These are phyloP conservation scores for Drosophila subquinaria DNA, from an alignment of 2,888 invertebrate species.

Conservation along the genomic window DNA sequence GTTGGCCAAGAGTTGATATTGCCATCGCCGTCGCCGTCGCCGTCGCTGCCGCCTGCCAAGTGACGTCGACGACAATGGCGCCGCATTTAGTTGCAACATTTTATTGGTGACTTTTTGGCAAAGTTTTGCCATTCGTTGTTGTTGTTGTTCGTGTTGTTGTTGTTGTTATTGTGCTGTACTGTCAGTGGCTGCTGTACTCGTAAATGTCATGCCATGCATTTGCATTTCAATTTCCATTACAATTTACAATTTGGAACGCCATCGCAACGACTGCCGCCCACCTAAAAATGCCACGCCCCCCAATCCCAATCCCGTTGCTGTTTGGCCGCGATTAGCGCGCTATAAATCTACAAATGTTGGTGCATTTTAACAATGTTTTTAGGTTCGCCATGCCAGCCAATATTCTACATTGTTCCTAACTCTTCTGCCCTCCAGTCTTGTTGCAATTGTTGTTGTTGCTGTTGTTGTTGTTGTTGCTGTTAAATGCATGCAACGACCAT, in stretches of 20 bases:
- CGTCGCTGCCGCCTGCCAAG: conserved; percentile 46
- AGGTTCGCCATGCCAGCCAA: conserved; percentile 59
- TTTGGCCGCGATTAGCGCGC: conserved; percentile 81
- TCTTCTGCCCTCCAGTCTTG: not conserved
- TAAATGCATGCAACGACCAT: conserved; percentile 75
- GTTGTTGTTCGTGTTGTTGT: conserved; percentile 21
- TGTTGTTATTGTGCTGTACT: conserved; percentile 44
- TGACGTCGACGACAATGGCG: conserved; percentile 64
- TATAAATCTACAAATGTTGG: conserved; percentile 80
- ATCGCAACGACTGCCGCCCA: conserved; percentile 49
- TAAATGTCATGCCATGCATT: conserved; percentile 78
- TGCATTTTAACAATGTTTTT: conserved; percentile 78
- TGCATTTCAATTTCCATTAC: conserved; percentile 82
- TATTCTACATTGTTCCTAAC: conserved; percentile 31
- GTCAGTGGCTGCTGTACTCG: conserved; percentile 67
- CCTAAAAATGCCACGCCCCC: conserved; percentile 43
- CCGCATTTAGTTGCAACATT: conserved; percentile 81
- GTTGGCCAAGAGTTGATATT: conserved; percentile 44
- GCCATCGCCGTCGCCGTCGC: conserved; percentile 43
- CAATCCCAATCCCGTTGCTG: conserved; percentile 44
- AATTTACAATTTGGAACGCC: conserved; percentile 68
- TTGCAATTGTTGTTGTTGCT: conserved; percentile 29
- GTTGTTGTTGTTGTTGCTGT: conserved; percentile 59
- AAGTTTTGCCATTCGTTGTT: conserved; percentile 40
- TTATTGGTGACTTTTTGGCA: conserved; percentile 81